Evolutionary conservation across 2,888 invertebrate species (phyloP).

Genomic region (Candidula unifasciata): DNA sequence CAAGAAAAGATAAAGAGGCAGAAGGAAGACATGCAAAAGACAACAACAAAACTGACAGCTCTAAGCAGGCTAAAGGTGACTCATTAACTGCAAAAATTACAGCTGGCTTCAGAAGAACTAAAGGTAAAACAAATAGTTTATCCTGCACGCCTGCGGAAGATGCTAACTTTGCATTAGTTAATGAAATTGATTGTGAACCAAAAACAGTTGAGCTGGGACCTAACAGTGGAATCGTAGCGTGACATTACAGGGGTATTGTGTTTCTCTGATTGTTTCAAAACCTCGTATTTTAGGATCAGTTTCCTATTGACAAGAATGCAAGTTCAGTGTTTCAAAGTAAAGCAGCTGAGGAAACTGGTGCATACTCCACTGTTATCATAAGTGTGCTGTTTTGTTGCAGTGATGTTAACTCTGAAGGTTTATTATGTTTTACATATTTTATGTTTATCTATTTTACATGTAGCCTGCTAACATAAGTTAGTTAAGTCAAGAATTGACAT

Average conservation of each 20-base stretch:
- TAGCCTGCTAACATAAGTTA: no score
- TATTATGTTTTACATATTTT: no score
- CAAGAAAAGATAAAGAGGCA: conserved; percentile 12
- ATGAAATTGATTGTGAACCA: conserved; percentile 53
- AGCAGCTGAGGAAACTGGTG: background rate
- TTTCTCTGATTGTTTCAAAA: background rate
- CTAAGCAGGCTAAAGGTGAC: conserved; percentile 45
- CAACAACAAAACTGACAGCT: conserved; percentile 41
- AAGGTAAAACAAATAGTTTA: background rate
- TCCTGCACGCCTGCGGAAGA: conserved; percentile 25
- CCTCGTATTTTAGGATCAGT: background rate
- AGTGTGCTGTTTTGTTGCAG: background rate
- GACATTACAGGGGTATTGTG: conserved; percentile 48
- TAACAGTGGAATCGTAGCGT: conserved; percentile 73
- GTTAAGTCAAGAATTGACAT: no score
- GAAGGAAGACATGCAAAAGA: conserved; percentile 2
- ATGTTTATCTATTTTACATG: no score
- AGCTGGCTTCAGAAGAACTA: conserved; percentile 53
- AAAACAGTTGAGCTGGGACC: conserved; percentile 72
- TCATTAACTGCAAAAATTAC: conserved; percentile 45
- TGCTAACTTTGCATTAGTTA: conserved; percentile 42
- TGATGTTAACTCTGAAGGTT: no score
- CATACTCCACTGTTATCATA: background rate
- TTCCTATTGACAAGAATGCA: background rate
- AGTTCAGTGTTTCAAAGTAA: background rate